phyloP scores from a whole-genome alignment of 2,797 vertebrate species.

The Gambusia yucatana region DNA sequence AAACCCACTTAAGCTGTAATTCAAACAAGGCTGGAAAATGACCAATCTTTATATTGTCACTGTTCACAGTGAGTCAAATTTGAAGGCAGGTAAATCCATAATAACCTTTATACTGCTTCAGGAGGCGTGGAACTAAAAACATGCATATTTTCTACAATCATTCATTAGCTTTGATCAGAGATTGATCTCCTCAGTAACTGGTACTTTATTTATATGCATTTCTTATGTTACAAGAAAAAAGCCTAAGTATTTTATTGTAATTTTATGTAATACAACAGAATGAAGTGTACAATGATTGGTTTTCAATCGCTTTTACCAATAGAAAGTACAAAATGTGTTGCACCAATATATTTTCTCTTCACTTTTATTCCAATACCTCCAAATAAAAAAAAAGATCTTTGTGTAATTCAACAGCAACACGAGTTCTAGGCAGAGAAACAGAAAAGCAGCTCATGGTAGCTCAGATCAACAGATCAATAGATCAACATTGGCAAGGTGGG shows the following conservation, averaged over 20 bases:
- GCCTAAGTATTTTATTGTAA: background rate
- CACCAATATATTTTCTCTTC: background rate
- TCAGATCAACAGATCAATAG: background rate
- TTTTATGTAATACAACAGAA: no score
- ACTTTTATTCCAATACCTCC: background rate
- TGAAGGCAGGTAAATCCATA: no score
- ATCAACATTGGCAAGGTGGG: background rate
- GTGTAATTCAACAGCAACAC: background rate
- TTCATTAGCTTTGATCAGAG: slow-evolving; percentile 36
- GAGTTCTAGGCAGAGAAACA: background rate
- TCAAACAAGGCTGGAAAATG: no score
- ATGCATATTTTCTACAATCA: no score
- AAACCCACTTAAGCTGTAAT: no score
- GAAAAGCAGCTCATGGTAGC: background rate
- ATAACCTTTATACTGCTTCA: no score
- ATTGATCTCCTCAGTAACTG: slow-evolving; percentile 4
- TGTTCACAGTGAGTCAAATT: no score
- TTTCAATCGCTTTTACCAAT: background rate
- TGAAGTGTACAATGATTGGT: background rate
- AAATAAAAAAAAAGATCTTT: background rate
- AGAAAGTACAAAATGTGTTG: background rate
- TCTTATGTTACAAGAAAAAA: background rate
- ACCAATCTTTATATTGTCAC: no score
- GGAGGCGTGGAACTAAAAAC: no score
- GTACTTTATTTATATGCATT: background rate